Base-by-base conservation (phyloP, 2,888 invertebrate genomes). In the Epiperipatus broadwayi region DNA sequence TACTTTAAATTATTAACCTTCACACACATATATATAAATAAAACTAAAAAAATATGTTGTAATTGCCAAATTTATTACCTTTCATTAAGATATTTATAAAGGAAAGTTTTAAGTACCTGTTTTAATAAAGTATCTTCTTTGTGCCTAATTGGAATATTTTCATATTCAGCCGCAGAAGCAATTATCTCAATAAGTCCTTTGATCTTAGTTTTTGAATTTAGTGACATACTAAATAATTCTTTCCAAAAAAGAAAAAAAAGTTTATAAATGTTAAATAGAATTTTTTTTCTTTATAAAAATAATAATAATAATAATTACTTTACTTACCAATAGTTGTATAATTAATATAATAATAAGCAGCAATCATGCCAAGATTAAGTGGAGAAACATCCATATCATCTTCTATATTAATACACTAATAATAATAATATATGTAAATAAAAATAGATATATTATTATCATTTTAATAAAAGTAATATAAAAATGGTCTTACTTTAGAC, bases 321-420 rank as follows among this genome's bases (percentile, higher is more conserved):
- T 14, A 35, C 50, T 59, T 54, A 81, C 81, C 81, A 41, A 97
- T 97, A 0, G 97, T 99, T 0, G 93, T 91, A 53, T 99, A 97
- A 60, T 95, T 93, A 52, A 97, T 97, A 63, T 97, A 97, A 60
- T 99, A 99, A 63, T 99, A 99, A 0, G 95, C 91, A 0, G 97
- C 95, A 58, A 99, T 99, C 93, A 99, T 97, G 54, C 97, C 97
- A 56, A 99, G 65, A 67, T 99, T 99, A 22, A 97, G 68, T 0
- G 97, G 91, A 42, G 84, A 70, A 1, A 85, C 81, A 57, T 97
- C 93, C 78, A 97, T 85, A 50, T 97, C 95, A 48, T 97, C 95
- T 57, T 95, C 93, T 5, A 99, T 73, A 35, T 84, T 80, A 49
- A 99, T 91, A 58, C 97, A 97, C 55, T 52, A 42, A 27, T 49